Evolutionary conservation across 2,888 invertebrate genomes (phyloP).

Genomic region (Brassicogethes aeneus): DNA sequence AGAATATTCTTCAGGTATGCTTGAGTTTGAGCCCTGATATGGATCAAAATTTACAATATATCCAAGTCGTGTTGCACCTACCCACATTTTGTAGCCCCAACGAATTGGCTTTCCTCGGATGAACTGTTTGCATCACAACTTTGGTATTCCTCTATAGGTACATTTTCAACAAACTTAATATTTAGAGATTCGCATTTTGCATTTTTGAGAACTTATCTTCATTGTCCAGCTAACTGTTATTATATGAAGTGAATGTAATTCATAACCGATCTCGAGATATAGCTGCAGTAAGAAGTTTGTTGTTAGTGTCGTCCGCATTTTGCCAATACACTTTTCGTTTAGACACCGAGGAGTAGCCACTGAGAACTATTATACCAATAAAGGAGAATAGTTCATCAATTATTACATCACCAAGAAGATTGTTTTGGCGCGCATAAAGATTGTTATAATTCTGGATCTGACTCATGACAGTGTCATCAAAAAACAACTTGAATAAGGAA

Average conservation of each 20-base stretch:
- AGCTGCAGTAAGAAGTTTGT: too few species aligned
- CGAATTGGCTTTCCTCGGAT: slow-evolving; percentile 26
- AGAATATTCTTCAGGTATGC: slow-evolving; percentile 12
- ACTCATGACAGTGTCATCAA: not conserved
- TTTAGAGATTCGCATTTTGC: too few species aligned
- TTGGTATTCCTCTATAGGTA: slow-evolving; percentile 21
- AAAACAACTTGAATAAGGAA: too few species aligned
- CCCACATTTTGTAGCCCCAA: slow-evolving; percentile 25
- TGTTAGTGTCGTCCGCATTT: too few species aligned
- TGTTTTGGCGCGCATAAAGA: not conserved
- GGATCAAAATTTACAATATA: slow-evolving; percentile 25
- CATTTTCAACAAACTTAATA: slow-evolving; percentile 19
- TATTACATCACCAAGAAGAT: not conserved
- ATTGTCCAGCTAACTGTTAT: too few species aligned
- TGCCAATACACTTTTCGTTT: slow-evolving; percentile 19
- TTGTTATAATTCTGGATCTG: not conserved
- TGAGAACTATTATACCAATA: not conserved
- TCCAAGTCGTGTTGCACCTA: slow-evolving; percentile 20
- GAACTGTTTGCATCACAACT: slow-evolving; percentile 30
- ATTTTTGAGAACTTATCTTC: too few species aligned
- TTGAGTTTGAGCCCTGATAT: slow-evolving; percentile 20
- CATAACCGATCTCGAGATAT: slow-evolving; percentile 25
- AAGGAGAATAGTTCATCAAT: not conserved
- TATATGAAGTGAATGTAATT: too few species aligned
- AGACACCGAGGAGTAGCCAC: not conserved